Evolutionary conservation across 2,888 invertebrate species (phyloP).

Genomic region (Noctua pronuba): DNA sequence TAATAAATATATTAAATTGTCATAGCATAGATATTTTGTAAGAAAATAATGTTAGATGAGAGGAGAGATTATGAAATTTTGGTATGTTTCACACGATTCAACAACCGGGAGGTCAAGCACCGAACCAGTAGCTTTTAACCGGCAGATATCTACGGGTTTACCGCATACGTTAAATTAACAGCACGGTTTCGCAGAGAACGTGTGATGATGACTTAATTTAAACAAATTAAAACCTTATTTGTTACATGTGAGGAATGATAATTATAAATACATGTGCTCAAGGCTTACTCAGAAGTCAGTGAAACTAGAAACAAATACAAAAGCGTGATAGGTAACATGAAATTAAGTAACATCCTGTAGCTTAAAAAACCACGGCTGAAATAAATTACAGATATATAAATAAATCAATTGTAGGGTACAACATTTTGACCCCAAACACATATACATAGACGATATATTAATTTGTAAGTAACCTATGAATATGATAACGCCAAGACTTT

Average conservation of each 20-base stretch:
- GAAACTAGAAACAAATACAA: background rate
- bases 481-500: background rate
- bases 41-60: constrained; percentile 4
- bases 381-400: background rate
- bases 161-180: background rate
- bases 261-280: constrained; percentile 7
- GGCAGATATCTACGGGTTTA: background rate
- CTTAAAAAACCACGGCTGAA: background rate
- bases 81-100: background rate
- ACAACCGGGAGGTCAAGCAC: background rate
- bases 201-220: background rate
- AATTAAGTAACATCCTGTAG: background rate
- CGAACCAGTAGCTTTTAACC: background rate
- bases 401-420: background rate
- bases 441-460: background rate
- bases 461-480: background rate
- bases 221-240: constrained; percentile 1
- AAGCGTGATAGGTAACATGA: too few relatives aligned
- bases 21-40: constrained; percentile 15
- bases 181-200: background rate
- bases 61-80: background rate
- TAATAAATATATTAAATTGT: constrained; percentile 20
- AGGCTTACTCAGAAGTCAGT: constrained; percentile 3
- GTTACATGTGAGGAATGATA: background rate
- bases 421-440: background rate